Evolutionary conservation across 2,888 invertebrate genomes (phyloP), one percentile per base, ranked within the genome.

Genomic region (Hypercompe scribonia): DNA sequence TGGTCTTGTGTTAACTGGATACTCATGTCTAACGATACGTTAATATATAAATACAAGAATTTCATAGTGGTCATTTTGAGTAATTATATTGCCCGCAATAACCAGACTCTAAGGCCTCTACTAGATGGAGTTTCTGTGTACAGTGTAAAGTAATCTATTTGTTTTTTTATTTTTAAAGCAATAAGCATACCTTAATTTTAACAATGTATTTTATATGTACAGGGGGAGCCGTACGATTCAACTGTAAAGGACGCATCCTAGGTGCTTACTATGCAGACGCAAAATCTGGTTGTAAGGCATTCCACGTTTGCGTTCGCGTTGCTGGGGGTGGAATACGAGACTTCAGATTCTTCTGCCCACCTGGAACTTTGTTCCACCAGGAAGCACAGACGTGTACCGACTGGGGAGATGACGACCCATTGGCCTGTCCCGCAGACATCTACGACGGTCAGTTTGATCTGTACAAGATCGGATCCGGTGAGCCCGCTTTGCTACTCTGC

Each of bases 361-460:
- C 98, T 85, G 98, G 98, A 83, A 98, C 98, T 3, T 97, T 98
- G 81, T 99, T 99, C 94, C 98, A 99, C 93, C 98, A 98, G 91
- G 98, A 98, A 90, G 98, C 98, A 74, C 98, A 98, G 94, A 98
- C 98, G 36, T 99, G 98, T 91, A 98, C 98, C 67, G 98, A 98
- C 87, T 98, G 98, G 97, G 98, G 98, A 79, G 98, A 98, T 90
- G 95, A 95, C 73, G 95, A 95, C 85, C 91, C 93, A 2, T 97
- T 98, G 1, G 98, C 98, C 88, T 99, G 99, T 90, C 97, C 98
- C 54, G 97, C 97, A 28, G 97, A 98, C 65, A 96, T 98, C 83
- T 98, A 97, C 93, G 98, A 98, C 90, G 98, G 98, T 96, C 98
- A 98, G 95, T 98, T 98, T 89, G 98, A 98, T 96, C 96, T 98